phyloP scores from a whole-genome alignment of 2,113 vertebrate species.

The Pao palembangensis region DNA sequence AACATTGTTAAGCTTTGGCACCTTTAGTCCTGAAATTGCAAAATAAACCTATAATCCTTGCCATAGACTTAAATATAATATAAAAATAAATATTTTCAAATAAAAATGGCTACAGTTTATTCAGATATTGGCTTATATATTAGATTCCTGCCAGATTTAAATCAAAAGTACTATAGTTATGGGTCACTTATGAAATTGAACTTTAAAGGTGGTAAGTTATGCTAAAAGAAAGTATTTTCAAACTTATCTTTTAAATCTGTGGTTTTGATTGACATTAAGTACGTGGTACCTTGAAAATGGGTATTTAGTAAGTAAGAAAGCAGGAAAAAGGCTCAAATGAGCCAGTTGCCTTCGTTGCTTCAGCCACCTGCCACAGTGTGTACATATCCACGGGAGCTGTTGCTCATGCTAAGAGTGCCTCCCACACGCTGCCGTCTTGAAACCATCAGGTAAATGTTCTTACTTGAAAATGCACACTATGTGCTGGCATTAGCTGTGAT shows the following conservation, averaged over 20 bases:
- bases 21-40: conserved; percentile 13
- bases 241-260: too few species aligned
- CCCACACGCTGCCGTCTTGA: conserved; percentile 58
- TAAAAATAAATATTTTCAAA: too few species aligned
- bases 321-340: conserved; percentile 32
- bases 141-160: too few species aligned
- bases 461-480: conserved; percentile 57
- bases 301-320: conserved; percentile 18
- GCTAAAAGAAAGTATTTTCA: neutral
- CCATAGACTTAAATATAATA: neutral
- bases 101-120: too few species aligned
- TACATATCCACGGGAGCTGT: conserved; percentile 50
- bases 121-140: too few species aligned
- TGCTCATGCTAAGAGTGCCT: conserved; percentile 55
- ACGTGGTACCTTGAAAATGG: neutral
- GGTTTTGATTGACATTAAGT: neutral
- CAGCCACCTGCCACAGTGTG: conserved; percentile 56
- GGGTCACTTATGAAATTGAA: neutral
- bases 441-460: conserved; percentile 60
- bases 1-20: conserved; percentile 13
- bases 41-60: conserved; percentile 3
- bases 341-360: conserved; percentile 50
- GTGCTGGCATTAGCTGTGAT: conserved; percentile 56
- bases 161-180: too few species aligned
- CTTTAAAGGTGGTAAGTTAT: neutral